Conservation (phyloP, 2,113 vertebrate genomes). For the Hemichromis elongatus region DNA sequence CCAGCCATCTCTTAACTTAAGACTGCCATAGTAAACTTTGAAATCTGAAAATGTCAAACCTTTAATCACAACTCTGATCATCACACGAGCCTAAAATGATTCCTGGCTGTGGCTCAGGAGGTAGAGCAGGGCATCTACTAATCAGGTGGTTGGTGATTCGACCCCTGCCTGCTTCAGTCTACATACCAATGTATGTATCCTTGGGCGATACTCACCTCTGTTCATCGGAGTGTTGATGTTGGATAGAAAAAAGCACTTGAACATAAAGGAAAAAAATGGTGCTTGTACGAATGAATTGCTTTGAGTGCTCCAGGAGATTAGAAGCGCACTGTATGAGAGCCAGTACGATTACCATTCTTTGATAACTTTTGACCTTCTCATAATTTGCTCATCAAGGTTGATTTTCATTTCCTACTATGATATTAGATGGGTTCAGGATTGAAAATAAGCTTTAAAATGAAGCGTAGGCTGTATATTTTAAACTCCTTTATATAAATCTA, state of each 20-base stretch:
- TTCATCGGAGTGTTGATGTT: not conserved
- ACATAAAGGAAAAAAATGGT: accelerated
- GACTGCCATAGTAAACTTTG: not conserved
- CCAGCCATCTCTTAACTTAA: not conserved
- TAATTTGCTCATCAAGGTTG: not conserved
- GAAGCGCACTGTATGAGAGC: not conserved
- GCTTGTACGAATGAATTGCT: not conserved
- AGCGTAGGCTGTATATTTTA: no score
- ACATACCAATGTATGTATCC: not conserved
- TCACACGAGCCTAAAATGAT: not conserved
- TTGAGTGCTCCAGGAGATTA: not conserved
- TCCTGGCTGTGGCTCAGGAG: not conserved
- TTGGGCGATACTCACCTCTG: not conserved
- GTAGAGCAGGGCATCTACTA: not conserved
- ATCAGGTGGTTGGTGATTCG: not conserved
- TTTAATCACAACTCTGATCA: not conserved
- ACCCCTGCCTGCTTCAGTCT: not conserved
- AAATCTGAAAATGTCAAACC: not conserved
- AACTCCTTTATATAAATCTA: no score
- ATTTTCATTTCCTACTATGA: not conserved
- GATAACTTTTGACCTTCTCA: not conserved
- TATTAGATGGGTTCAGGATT: not conserved
- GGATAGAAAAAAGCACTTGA: not conserved
- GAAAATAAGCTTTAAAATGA: no score
- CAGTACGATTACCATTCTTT: not conserved